These are phyloP conservation scores for Epizoanthus rinbou DNA, from an alignment of 92 coral and sea anemone genomes.

Conservation along the genomic window DNA sequence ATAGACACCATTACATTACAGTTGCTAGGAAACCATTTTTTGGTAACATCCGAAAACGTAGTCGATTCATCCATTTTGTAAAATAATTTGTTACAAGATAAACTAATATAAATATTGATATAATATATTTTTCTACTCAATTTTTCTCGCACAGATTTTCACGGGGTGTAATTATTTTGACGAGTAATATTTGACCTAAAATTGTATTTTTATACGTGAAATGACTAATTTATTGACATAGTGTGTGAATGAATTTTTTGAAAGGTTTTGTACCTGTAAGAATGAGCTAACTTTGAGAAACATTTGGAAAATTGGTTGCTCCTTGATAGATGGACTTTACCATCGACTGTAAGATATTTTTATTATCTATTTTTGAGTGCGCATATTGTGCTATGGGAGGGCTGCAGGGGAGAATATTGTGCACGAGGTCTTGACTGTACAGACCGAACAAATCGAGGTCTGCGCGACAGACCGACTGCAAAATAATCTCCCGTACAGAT, in stretches of 20 bases:
- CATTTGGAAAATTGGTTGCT: not conserved
- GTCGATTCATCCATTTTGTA: not conserved
- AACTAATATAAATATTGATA: conserved; percentile 21
- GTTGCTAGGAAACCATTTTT: not conserved
- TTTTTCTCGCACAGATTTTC: conserved; percentile 22
- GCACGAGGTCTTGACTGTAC: too few relatives aligned
- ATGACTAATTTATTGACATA: conserved; percentile 35
- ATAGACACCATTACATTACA: too few relatives aligned
- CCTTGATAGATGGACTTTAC: not conserved
- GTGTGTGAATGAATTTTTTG: conserved; percentile 16
- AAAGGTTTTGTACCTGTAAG: not conserved
- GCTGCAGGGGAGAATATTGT: too few relatives aligned
- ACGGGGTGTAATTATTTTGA: conserved; percentile 41
- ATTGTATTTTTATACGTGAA: conserved; percentile 39
- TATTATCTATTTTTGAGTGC: too few relatives aligned
- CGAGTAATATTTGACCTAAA: conserved; percentile 12
- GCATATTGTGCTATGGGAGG: too few relatives aligned
- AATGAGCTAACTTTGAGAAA: not conserved
- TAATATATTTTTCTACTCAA: conserved; percentile 31
- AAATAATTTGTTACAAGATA: conserved; percentile 10
- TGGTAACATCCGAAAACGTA: not conserved
- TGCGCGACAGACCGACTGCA: too few relatives aligned
- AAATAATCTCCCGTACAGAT: too few relatives aligned
- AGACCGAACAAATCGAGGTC: too few relatives aligned
- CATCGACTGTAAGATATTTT: not conserved